Evolutionary conservation across 2,888 invertebrate genomes (phyloP).

Genomic region (Gortyna flavago): DNA sequence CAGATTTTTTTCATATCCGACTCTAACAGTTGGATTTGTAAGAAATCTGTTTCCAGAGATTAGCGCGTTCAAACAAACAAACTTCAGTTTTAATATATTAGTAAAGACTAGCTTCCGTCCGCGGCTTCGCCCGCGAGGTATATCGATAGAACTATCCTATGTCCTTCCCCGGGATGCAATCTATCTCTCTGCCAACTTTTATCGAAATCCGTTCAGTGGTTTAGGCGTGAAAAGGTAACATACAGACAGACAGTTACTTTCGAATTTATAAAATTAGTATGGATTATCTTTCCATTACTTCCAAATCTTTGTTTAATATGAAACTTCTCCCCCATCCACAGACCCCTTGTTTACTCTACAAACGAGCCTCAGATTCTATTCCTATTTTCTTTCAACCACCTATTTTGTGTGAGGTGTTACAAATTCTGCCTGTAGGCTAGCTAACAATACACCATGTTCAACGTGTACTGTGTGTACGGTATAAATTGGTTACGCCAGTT

Average conservation of each 20-base stretch:
- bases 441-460: slow-evolving; percentile 78
- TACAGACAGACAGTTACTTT: too few species aligned
- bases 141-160: too few species aligned
- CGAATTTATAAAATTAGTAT: too few species aligned
- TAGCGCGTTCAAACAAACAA: too few species aligned
- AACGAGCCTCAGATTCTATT: slow-evolving; percentile 27
- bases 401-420: slow-evolving; percentile 81
- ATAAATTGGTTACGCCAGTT: slow-evolving; percentile 80
- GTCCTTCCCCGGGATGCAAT: too few species aligned
- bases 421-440: slow-evolving; percentile 77
- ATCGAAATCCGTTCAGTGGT: too few species aligned
- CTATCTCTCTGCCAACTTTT: too few species aligned
- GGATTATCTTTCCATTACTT: background rate
- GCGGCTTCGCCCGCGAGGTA: too few species aligned
- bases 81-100: too few species aligned
- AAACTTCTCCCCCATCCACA: background rate
- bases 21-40: background rate
- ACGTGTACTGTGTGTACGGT: slow-evolving; percentile 72
- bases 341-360: slow-evolving; percentile 35
- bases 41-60: too few species aligned
- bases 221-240: too few species aligned
- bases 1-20: background rate
- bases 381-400: slow-evolving; percentile 70
- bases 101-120: too few species aligned
- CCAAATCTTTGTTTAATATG: slow-evolving; percentile 4